Base-by-base conservation (phyloP, 2,113 vertebrate species). In the Eretmochelys imbricata region DNA sequence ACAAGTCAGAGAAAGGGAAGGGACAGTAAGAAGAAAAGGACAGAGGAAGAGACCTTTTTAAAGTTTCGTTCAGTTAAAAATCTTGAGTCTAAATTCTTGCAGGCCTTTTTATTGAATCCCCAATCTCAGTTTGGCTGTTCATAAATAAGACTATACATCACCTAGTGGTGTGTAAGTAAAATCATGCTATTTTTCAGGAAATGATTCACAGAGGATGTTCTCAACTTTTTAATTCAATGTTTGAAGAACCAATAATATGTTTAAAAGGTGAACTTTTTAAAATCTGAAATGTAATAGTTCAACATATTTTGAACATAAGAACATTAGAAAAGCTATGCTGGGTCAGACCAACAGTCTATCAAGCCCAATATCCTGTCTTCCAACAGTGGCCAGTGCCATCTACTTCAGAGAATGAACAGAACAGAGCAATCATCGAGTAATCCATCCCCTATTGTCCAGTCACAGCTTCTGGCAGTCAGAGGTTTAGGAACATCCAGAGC, bases 161-260 rank as follows among this genome's bases (percentile, higher is more conserved):
- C 54, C 96, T 96, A 95, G 95, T 92, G 96, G 53, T 1, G 14
- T 29, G 16, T 19, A 87, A 42, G 59, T 19, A 35, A 59, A 83
- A 75, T 4, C 7, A 24, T 25, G 96, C 1, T 65, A 95, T 81
- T 35, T 85, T 91, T 29, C 85, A 89, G 53, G 93, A 81, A 91
- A 84, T 38, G 2, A 72, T 87, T 78, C 35, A 31, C 12, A 20
- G 25, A 87, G 48, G 17, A 3, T 14, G 24, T 42, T 84, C 29
- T 31, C 9, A 57, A 31, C 9, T 59, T 59, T 59, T 59, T 29
- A 59, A 59, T 59, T 31, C 57, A 31, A 59, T 29, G 29, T 59
- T 31, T 29, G 27, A 42, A 94, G 85, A 87, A n/a, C 16, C 72
- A 96, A 54, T 3, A 84, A 83, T 42, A 62, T 13, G 46, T 84